Evolutionary conservation across 2,113 vertebrate genomes (phyloP).

Genomic region (Microtus ochrogaster): DNA sequence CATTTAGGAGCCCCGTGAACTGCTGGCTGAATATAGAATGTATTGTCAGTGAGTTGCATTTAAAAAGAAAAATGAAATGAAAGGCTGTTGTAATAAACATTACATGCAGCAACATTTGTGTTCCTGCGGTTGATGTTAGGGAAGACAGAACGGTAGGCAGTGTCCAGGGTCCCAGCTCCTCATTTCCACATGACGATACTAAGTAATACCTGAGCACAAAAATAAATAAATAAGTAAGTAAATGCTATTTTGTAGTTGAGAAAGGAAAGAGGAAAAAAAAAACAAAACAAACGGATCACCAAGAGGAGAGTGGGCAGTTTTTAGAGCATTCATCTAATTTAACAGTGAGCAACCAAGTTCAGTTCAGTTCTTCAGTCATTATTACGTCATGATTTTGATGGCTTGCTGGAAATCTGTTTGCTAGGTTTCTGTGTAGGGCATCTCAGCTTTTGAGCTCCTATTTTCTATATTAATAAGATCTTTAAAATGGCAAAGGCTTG

Average conservation of each 20-base stretch:
- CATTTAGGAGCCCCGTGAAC: constrained; percentile 36
- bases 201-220: too few species aligned
- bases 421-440: not conserved
- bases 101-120: constrained; percentile 69
- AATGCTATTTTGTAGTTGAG: not conserved
- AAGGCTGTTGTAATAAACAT: constrained; percentile 42
- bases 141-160: not conserved
- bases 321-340: not conserved
- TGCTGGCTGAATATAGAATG: constrained; percentile 58
- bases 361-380: constrained; percentile 7
- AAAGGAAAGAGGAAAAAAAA: not conserved
- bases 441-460: not conserved
- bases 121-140: not conserved
- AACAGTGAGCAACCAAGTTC: not conserved
- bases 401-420: not conserved
- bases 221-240: too few species aligned
- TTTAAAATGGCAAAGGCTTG: not conserved
- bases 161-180: not conserved
- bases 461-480: not conserved
- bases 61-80: constrained; percentile 42
- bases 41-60: constrained; percentile 51
- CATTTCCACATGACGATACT: not conserved
- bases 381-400: not conserved
- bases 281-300: not conserved
- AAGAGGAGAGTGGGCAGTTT: not conserved